A percentile compares a stretch with the other conserved stretches of the same genome.
These are phyloP conservation scores for Thomomys bottae DNA, from an alignment of 2,113 vertebrate species.

Conservation along the genomic window DNA sequence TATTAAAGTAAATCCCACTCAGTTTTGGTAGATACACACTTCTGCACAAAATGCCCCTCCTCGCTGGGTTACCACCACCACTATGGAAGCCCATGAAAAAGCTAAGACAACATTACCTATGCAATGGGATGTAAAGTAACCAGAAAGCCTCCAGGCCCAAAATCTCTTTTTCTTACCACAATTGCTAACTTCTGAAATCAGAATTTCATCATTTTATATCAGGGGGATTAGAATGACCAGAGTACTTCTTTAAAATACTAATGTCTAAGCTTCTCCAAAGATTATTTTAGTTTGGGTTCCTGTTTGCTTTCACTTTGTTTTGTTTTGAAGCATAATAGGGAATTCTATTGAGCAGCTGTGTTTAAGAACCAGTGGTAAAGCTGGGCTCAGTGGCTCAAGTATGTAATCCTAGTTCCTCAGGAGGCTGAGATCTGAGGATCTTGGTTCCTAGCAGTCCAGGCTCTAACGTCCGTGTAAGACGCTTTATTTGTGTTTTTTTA, in stretches of 20 bases:
- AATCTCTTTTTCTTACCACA: neutral
- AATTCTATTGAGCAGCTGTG: neutral
- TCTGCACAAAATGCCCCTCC: neutral
- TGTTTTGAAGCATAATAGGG: neutral
- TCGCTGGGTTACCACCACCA: neutral
- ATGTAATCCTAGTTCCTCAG: no score
- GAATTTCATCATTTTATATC: neutral
- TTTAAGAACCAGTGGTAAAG: neutral
- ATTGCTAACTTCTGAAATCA: conserved; percentile 10
- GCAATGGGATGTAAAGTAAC: neutral
- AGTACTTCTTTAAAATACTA: conserved; percentile 1
- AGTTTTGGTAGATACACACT: neutral
- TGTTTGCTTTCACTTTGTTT: neutral
- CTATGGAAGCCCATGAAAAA: neutral
- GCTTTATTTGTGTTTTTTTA: no score
- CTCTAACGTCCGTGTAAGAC: no score
- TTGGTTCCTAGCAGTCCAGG: no score
- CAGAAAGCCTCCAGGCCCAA: neutral
- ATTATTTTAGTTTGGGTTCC: neutral
- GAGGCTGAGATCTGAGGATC: no score
- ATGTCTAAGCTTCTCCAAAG: neutral
- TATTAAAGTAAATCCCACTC: conserved; percentile 17
- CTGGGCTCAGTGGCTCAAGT: no score
- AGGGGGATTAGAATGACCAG: conserved; percentile 11
- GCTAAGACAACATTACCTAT: neutral